phyloP scores from a whole-genome alignment of 1,140 invertebrate genomes.

The Protaetia brevitarsis region DNA sequence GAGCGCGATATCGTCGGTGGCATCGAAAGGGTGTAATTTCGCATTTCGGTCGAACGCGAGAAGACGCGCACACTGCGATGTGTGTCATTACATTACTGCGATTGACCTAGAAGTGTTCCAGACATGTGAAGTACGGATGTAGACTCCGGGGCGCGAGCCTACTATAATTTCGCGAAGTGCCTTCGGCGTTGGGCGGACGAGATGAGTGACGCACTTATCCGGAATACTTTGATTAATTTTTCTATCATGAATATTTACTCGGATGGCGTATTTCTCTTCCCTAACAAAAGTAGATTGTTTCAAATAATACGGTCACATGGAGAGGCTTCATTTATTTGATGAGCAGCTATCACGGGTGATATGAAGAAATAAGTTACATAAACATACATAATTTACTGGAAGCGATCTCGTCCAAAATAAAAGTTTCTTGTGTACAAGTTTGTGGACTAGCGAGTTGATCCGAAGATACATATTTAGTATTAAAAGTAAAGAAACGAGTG shows the following conservation, averaged over 20 bases:
- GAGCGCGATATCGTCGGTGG: neutral
- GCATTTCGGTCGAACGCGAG: neutral
- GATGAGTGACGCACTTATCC: neutral
- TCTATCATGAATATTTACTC: neutral
- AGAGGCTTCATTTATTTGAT: too few species aligned
- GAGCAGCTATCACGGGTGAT: too few species aligned
- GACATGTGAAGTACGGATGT: neutral
- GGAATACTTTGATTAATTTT: neutral
- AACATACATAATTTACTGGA: too few species aligned
- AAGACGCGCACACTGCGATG: neutral
- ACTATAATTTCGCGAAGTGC: constrained; percentile 17
- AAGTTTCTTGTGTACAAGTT: too few species aligned
- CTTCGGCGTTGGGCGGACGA: neutral
- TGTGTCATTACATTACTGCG: constrained; percentile 10
- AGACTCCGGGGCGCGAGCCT: neutral
- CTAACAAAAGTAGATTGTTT: neutral
- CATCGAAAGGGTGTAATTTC: too few species aligned
- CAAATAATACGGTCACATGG: too few species aligned
- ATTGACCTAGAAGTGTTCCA: constrained; percentile 1
- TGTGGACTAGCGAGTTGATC: too few species aligned
- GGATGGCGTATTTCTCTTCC: neutral
- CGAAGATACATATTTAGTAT: too few species aligned
- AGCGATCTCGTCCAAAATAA: too few species aligned
- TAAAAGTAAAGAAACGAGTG: too few species aligned
- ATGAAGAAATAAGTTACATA: too few species aligned